Conservation (phyloP, 1,140 invertebrate genomes). For the Drosophila hydei region DNA sequence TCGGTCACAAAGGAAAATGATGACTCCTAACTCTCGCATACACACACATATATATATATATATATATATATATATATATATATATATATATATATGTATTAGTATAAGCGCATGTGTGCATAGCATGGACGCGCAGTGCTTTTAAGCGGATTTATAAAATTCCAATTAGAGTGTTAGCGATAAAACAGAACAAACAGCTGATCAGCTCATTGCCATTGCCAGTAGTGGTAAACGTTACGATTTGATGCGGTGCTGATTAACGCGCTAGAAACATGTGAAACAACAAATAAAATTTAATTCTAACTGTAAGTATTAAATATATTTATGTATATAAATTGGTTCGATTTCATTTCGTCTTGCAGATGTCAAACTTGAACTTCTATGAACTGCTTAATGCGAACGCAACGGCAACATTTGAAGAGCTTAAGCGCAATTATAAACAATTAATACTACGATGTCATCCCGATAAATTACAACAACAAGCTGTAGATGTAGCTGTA, state of each 20-base stretch:
- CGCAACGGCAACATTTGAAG: conserved; percentile 66
- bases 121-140: conserved; percentile 2
- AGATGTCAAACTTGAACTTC: conserved; percentile 62
- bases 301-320: conserved; percentile 58
- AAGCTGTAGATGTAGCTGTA: conserved; percentile 32
- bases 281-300: conserved; percentile 7
- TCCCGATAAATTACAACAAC: conserved; percentile 81
- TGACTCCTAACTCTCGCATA: not conserved
- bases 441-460: conserved; percentile 83
- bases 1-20: conserved; percentile 9
- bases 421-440: conserved; percentile 79
- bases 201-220: conserved; percentile 23
- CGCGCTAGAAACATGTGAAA: conserved; percentile 9
- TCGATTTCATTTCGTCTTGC: conserved; percentile 32
- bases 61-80: not conserved
- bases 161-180: conserved; percentile 14
- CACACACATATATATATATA: not conserved
- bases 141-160: conserved; percentile 42
- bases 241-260: conserved; percentile 2
- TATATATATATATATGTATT: not conserved
- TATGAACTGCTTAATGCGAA: conserved; percentile 69
- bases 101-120: not conserved
- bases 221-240: conserved; percentile 49
- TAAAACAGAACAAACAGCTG: conserved; percentile 57
- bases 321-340: conserved; percentile 13